phyloP scores from a whole-genome alignment of 1,140 invertebrate genomes.

The Caenorhabditis remanei region DNA sequence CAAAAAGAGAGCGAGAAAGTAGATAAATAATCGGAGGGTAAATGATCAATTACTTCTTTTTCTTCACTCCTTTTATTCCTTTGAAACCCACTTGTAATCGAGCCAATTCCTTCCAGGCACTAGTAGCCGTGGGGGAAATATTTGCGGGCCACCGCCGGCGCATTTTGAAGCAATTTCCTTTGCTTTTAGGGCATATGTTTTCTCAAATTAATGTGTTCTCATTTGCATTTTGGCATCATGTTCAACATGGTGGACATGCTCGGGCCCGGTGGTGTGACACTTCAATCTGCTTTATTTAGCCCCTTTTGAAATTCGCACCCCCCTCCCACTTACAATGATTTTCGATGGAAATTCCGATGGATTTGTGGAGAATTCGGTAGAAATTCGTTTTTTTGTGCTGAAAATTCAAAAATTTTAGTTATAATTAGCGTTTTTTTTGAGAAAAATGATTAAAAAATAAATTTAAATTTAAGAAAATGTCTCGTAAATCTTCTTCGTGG shows the following conservation, averaged over 20 bases:
- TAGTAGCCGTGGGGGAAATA: background rate
- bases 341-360: background rate
- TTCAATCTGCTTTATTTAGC: too few relatives aligned
- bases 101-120: background rate
- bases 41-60: conserved; percentile 16
- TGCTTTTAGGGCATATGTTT: conserved; percentile 47
- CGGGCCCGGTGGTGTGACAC: conserved; percentile 24
- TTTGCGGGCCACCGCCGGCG: conserved; percentile 15
- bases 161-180: conserved; percentile 53
- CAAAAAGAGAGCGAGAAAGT: conserved; percentile 4
- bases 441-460: background rate
- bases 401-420: background rate
- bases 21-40: background rate
- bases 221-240: conserved; percentile 53
- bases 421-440: background rate
- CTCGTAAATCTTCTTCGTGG: background rate
- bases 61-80: background rate
- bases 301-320: background rate
- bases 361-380: background rate
- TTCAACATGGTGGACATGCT: conserved; percentile 28
- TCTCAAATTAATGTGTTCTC: conserved; percentile 55
- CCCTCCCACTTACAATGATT: conserved; percentile 6
- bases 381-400: background rate
- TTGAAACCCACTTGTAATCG: conserved; percentile 54
- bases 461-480: background rate